Percentiles rank a stretch among this genome's conserved stretches.
These are phyloP conservation scores for Leptopilina clavipes DNA, from an alignment of 1,140 invertebrate genomes.

Conservation along the genomic window DNA sequence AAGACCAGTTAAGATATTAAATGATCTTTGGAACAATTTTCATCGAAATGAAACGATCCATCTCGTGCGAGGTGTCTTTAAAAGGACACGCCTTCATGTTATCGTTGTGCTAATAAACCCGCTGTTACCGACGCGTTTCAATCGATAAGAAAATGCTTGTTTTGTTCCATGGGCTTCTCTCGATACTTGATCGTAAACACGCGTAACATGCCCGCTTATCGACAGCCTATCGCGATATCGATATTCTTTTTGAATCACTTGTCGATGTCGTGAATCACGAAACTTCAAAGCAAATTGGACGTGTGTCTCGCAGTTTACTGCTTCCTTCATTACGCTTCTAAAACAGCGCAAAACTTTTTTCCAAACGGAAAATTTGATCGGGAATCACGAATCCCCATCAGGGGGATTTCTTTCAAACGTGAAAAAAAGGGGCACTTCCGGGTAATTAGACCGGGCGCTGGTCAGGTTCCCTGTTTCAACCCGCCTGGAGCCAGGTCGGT, in stretches of 20 bases:
- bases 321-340: background rate
- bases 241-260: slow-evolving; percentile 19
- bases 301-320: background rate
- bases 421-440: too few relatives aligned
- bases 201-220: slow-evolving; percentile 30
- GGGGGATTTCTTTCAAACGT: too few relatives aligned
- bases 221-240: slow-evolving; percentile 26
- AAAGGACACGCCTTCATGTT: slow-evolving; percentile 29
- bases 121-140: slow-evolving; percentile 18
- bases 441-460: too few relatives aligned
- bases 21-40: slow-evolving; percentile 30
- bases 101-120: slow-evolving; percentile 32
- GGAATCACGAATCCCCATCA: too few relatives aligned
- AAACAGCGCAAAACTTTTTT: too few relatives aligned
- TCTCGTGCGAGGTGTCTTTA: slow-evolving; percentile 12
- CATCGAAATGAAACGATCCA: slow-evolving; percentile 20
- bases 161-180: slow-evolving; percentile 31
- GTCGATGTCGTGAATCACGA: slow-evolving; percentile 1
- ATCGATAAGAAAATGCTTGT: slow-evolving; percentile 31
- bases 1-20: slow-evolving; percentile 7
- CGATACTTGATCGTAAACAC: slow-evolving; percentile 24
- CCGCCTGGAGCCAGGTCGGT: too few relatives aligned
- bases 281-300: slow-evolving; percentile 27
- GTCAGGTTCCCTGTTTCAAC: too few relatives aligned
- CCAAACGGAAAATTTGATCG: too few relatives aligned